A percentile compares a stretch with the other conserved stretches of the same genome.
phyloP scores from a whole-genome alignment of 2,888 invertebrate genomes.

The Panopea generosa region DNA sequence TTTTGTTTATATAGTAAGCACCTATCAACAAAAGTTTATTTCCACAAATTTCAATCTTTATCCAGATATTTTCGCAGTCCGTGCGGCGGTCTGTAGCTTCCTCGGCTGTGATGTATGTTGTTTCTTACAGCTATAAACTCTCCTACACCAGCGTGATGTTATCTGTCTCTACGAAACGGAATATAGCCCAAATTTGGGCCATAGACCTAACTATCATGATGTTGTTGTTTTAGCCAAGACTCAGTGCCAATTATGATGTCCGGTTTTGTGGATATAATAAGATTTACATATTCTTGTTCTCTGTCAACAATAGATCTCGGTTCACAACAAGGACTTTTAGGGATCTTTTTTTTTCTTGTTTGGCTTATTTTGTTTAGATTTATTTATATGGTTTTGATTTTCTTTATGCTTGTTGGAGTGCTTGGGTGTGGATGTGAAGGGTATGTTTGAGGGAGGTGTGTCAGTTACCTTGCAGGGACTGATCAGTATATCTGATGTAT shows the following conservation, averaged over 20 bases:
- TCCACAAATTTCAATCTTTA: slow-evolving; percentile 10
- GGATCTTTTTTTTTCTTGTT: too few relatives aligned
- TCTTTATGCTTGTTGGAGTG: background rate
- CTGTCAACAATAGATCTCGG: slow-evolving; percentile 11
- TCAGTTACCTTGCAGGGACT: too few relatives aligned
- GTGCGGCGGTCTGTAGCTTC: slow-evolving; percentile 6
- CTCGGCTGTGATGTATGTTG: slow-evolving; percentile 11
- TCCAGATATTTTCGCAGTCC: slow-evolving; percentile 13
- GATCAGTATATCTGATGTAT: too few relatives aligned
- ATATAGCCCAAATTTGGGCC: background rate
- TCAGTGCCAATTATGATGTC: background rate
- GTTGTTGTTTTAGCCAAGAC: background rate
- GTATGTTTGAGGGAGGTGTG: too few relatives aligned
- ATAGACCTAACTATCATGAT: background rate
- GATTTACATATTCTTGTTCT: background rate
- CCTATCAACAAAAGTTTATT: slow-evolving; percentile 15
- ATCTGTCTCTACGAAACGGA: slow-evolving; percentile 1
- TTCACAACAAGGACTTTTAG: slow-evolving; percentile 3
- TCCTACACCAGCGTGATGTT: slow-evolving; percentile 6
- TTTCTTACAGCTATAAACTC: slow-evolving; percentile 26
- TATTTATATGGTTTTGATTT: slow-evolving; percentile 8
- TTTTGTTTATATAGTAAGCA: too few relatives aligned
- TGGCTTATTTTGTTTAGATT: too few relatives aligned
- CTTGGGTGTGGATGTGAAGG: background rate
- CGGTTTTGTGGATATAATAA: too few relatives aligned